Conservation (phyloP, 2,888 invertebrate genomes). For the Metalampra italica region DNA sequence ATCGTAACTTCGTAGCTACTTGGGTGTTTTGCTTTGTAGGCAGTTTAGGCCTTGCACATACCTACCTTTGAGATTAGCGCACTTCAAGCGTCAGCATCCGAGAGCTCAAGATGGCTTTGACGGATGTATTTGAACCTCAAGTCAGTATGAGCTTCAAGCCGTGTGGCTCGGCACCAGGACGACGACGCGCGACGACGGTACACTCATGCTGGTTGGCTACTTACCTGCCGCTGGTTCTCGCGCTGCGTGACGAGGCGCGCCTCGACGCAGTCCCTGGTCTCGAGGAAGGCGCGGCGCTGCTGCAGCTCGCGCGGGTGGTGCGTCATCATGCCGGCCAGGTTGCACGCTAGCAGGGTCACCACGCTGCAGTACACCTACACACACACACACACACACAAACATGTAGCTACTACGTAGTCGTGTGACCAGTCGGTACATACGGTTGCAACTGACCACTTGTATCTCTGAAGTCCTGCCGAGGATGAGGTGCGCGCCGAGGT, state of each 20-base stretch:
- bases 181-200: too few relatives aligned
- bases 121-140: too few relatives aligned
- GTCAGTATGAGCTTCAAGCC: too few relatives aligned
- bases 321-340: conserved; percentile 92
- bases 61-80: too few relatives aligned
- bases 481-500: conserved; percentile 69
- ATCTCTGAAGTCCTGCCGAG: conserved; percentile 25
- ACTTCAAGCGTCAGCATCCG: too few relatives aligned
- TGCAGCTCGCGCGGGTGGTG: conserved; percentile 95
- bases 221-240: conserved; percentile 98
- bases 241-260: conserved; percentile 92
- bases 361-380: conserved; percentile 83
- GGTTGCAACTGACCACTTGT: conserved; percentile 36
- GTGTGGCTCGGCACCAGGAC: too few relatives aligned
- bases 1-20: too few relatives aligned
- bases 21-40: too few relatives aligned
- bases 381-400: conserved; percentile 13
- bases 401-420: not conserved
- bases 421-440: too few relatives aligned
- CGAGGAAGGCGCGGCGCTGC: conserved; percentile 94
- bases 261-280: conserved; percentile 96
- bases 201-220: too few relatives aligned
- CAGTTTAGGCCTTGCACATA: too few relatives aligned
- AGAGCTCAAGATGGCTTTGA: too few relatives aligned
- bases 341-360: conserved; percentile 85